Percentiles rank a stretch among this genome's conserved stretches.
Evolutionary conservation across 2,888 invertebrate species (phyloP).

Genomic region (Euzophera pinguis): DNA sequence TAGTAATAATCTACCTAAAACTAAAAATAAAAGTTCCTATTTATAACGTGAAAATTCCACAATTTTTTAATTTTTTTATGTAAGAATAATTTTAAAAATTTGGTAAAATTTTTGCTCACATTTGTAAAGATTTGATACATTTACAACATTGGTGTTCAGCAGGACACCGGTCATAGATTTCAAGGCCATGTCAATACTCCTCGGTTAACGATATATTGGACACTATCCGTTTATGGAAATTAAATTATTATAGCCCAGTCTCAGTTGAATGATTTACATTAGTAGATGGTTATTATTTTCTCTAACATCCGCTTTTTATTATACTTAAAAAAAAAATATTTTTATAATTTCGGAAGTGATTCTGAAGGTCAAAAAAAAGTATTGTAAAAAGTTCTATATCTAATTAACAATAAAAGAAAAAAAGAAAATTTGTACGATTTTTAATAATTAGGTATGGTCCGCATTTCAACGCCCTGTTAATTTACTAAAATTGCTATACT

Average conservation of each 20-base stretch:
- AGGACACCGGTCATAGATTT: constrained; percentile 7
- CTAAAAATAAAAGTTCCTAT: too few relatives aligned
- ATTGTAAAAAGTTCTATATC: too few relatives aligned
- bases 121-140: background rate
- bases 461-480: background rate
- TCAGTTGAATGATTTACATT: background rate
- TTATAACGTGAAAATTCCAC: too few relatives aligned
- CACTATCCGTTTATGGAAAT: background rate
- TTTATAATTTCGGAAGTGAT: background rate
- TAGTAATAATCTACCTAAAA: too few relatives aligned
- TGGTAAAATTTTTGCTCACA: too few relatives aligned
- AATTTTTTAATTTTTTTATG: too few relatives aligned
- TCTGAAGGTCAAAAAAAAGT: too few relatives aligned
- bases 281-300: background rate
- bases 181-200: constrained; percentile 12
- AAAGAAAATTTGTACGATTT: too few relatives aligned
- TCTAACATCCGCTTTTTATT: background rate
- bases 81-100: too few relatives aligned
- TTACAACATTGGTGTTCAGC: background rate
- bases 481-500: background rate
- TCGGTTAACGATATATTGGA: background rate
- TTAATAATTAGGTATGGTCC: too few relatives aligned
- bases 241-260: background rate
- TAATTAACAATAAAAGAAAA: too few relatives aligned
- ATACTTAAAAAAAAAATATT: too few relatives aligned